Base-by-base conservation (phyloP, 2,888 invertebrate species). In the Dicycla oo region DNA sequence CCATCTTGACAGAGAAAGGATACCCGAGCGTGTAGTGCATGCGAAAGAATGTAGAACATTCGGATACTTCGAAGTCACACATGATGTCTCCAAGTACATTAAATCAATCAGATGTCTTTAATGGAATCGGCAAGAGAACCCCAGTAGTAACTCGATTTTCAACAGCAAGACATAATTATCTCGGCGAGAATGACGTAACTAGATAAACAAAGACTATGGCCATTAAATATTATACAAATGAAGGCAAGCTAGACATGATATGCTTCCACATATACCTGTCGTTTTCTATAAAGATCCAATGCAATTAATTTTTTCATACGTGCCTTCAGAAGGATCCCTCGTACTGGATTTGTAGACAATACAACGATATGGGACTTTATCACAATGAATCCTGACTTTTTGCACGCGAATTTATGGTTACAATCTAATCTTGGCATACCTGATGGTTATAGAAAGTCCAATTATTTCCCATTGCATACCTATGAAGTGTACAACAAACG, bases 11-110 rank as follows among this genome's bases (percentile, higher is more conserved):
- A 98, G 78, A 26, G 87, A 90, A 98, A 96, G 99, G 68, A 98
- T 99, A 87, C 99, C 99, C 0, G 99, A 99, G 90, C 96, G 99
- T 81, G 98, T 98, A 0, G 98, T 98, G 0, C 98, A 99, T 91
- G 98, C 99, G 1, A 99, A 99, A 94, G 99, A 99, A 78, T 98
- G 97, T 56, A 98, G 98, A 40, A 98, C 98, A 3, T 98, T 97
- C 88, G 98, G 97, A 6, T 98, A 98, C 87, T 98, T 98, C 85
- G 97, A 98, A 92, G 97, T 98, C 0, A 98, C 98, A 0, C 97
- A 98, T 86, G 98, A 98, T 88, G 97, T 98, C 69, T 93, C 94
- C 0, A 93, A 96, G 83, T 97, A 97, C 82, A 93, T 93, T 38
- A 97, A 96, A 85, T 97, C 97, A 96, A 85, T 97, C 97, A 1